These are phyloP conservation scores for Scomber scombrus DNA, from an alignment of 2,113 vertebrate genomes.

Conservation along the genomic window DNA sequence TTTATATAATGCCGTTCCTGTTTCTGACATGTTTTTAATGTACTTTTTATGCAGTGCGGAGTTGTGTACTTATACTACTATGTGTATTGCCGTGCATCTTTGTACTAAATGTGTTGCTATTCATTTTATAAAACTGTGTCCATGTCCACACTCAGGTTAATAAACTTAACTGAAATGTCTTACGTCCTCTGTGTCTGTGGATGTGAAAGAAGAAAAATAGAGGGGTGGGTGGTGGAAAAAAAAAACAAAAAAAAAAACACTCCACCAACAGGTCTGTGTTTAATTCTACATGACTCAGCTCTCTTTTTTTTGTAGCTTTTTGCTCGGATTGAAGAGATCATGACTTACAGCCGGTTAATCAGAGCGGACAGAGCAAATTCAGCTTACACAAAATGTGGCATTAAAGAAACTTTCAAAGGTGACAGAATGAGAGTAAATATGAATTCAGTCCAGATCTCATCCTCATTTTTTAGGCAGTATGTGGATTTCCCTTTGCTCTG, in stretches of 20 bases:
- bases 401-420: background rate
- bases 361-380: background rate
- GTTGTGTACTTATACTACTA: constrained; percentile 76
- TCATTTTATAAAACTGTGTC: constrained; percentile 88
- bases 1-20: constrained; percentile 90
- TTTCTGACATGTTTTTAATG: constrained; percentile 76
- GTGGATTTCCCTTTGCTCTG: constrained; percentile 2
- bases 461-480: background rate
- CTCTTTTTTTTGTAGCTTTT: constrained; percentile 1
- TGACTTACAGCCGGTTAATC: background rate
- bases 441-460: background rate
- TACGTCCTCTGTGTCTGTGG: constrained; percentile 2
- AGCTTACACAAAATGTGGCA: background rate
- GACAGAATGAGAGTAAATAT: too few species aligned
- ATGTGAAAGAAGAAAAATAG: background rate
- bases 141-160: constrained; percentile 91
- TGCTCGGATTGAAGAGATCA: constrained; percentile 14
- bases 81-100: constrained; percentile 77
- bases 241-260: background rate
- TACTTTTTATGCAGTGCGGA: constrained; percentile 83
- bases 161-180: constrained; percentile 73
- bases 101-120: constrained; percentile 78
- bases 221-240: background rate
- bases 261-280: constrained; percentile 8
- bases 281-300: constrained; percentile 24